Conservation (phyloP, 37 sponge, comb jelly and placozoan genomes). For the Haliclona indistincta region DNA sequence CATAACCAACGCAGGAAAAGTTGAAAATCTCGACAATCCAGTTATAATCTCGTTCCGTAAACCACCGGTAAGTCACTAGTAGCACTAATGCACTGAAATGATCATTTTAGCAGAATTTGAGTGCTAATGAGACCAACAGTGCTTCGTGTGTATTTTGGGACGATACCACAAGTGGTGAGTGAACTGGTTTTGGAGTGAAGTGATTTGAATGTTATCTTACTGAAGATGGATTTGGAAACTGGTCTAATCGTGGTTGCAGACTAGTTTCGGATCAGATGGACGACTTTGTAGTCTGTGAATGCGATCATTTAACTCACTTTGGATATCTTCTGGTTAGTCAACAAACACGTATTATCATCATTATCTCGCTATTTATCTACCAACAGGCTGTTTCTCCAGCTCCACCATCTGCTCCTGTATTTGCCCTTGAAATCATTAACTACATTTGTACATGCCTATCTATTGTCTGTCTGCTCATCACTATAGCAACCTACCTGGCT, state of each 20-base stretch:
- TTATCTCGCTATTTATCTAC: not conserved
- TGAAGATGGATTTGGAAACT: slow-evolving; percentile 25
- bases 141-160: slow-evolving; percentile 5
- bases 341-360: not conserved
- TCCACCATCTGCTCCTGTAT: not conserved
- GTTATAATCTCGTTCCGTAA: not conserved
- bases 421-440: slow-evolving; percentile 28
- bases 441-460: slow-evolving; percentile 59
- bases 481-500: slow-evolving; percentile 33
- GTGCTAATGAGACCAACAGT: not conserved
- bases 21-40: not conserved
- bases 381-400: slow-evolving; percentile 40
- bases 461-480: slow-evolving; percentile 31
- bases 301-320: slow-evolving; percentile 53
- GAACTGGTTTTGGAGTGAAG: not conserved
- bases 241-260: slow-evolving; percentile 34
- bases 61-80: not conserved
- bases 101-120: not conserved
- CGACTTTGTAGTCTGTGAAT: not conserved
- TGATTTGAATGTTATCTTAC: not conserved
- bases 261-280: not conserved
- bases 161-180: not conserved
- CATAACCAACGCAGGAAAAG: not conserved
- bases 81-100: not conserved
- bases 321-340: slow-evolving; percentile 31